Base-by-base conservation (phyloP, 2,797 vertebrate genomes). In the Brachyalestes nurse region DNA sequence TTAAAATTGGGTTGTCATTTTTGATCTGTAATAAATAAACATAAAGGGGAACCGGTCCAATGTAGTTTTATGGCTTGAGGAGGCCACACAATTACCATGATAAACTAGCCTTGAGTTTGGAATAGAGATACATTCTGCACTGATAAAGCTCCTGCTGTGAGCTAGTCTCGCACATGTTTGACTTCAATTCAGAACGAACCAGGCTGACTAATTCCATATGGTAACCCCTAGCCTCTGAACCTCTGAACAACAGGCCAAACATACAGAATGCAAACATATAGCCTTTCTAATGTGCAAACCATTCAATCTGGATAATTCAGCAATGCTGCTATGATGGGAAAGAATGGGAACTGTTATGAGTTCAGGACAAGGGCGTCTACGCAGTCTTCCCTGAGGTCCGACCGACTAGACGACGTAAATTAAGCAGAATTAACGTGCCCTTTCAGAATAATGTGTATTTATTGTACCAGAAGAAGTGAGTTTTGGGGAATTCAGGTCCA, bases 281-380 rank as follows among this genome's bases (percentile, higher is more conserved):
- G 40, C 57, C 19, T 28, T 28, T 1, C 34, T 65, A 66, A 72
- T 72, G 61, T 66, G 40, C 51, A 77, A 82, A 82, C 60, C 74
- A 77, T 38, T 7, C 75, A 51, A 60, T 40, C 51, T 78, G 42
- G 13, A 40, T 21, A 19, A 66, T 72, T 60, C 9, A 1, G n/a
- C 47, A 17, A 38, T 57, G n/a, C 74, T 57, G 5, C 71, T 82
- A 73, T 57, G 74, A 53, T 77, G 47, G n/a, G 42, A 71, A 62
- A 14, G 28, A 34, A 45, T 58, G 28, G 40, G 65, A 61, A 42
- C 28, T 67, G 77, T 71, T 69, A 55, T 49, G 38, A 60, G 67
- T 77, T 82, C 61, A 79, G 62, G 53, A 80, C 38, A 71, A 77
- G 61, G 17, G 64, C 4, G 49, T 77, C 28, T 83, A 53, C 81